Evolutionary conservation across 2,797 vertebrate species (phyloP), one percentile per base, ranked within the genome.

Genomic region (Gallirallus australis): DNA sequence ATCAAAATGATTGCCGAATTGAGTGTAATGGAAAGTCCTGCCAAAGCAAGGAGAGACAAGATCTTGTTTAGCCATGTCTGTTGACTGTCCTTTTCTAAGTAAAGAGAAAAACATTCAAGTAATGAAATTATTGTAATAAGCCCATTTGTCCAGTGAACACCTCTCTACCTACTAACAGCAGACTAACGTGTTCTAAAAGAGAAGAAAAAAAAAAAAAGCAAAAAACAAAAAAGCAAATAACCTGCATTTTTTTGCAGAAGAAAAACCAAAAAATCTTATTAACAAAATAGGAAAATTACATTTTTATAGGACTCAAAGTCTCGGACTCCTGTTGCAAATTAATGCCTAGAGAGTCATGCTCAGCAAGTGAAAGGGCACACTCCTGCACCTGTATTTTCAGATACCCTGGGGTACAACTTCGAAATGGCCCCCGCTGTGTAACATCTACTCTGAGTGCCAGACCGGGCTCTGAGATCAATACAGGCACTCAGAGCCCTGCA

Each of bases 401-500:
- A 89, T 91, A 84, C 35, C 42, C 24, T 81, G 7, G 24, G 61
- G 33, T 7, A 70, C 3, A 13, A 57, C 71, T 84, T 84, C 5
- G 64, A 91, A 82, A 89, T 80, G 86, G 68, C 15, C 27, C 77
- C 70, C 72, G 48, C 66, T 68, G 73, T 73, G 70, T 66, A 79
- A 86, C 81, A 90, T 70, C 75, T 28, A 75, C 89, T 54, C 45
- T 80, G 3, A 1, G 45, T 68, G 77, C 60, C 82, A 86, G 71
- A 80, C 33, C 60, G 60, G 91, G 45, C 59, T 27, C 86, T 33
- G 52, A 92, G 91, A 92, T 96, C 95, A 66, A 94, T 96, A 76
- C 37, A 69, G 83, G 60, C 48, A 40, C 48, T 92, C 93, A 88
- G 70, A 96, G 70, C 27, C 40, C 35, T 90, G 64, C 87, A 77